Conservation (phyloP, 2,888 invertebrate genomes). For the Agrotis exclamationis region DNA sequence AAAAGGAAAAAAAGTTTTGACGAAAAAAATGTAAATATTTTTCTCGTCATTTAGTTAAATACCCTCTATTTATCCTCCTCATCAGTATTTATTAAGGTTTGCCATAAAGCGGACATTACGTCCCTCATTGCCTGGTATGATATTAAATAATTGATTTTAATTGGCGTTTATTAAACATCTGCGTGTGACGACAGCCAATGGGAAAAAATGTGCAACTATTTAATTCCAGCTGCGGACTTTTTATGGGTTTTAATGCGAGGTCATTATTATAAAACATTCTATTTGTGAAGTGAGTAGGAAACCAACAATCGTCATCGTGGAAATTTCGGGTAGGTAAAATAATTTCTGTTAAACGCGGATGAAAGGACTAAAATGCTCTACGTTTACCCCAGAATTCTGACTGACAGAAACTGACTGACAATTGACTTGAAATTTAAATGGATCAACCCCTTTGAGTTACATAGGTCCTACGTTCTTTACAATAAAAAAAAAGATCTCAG, state of each 20-base stretch:
- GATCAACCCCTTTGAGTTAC: too few relatives aligned
- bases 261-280: background rate
- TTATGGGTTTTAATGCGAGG: constrained; percentile 13
- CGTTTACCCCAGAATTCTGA: too few relatives aligned
- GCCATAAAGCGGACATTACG: constrained; percentile 72
- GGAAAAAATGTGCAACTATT: constrained; percentile 73
- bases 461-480: too few relatives aligned
- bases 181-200: constrained; percentile 70
- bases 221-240: constrained; percentile 28
- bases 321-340: background rate
- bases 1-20: constrained; percentile 3
- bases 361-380: constrained; percentile 4
- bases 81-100: constrained; percentile 57
- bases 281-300: background rate
- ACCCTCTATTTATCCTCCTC: constrained; percentile 49
- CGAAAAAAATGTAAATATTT: background rate
- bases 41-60: constrained; percentile 46
- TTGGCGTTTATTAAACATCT: constrained; percentile 85
- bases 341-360: background rate
- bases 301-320: background rate
- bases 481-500: too few relatives aligned
- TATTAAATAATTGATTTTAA: constrained; percentile 83
- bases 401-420: too few relatives aligned
- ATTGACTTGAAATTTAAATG: too few relatives aligned
- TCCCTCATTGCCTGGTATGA: constrained; percentile 61